A percentile compares a stretch with the other conserved stretches of the same genome.
These are phyloP conservation scores for Parus major DNA, from an alignment of 2,113 vertebrate species.

Conservation along the genomic window DNA sequence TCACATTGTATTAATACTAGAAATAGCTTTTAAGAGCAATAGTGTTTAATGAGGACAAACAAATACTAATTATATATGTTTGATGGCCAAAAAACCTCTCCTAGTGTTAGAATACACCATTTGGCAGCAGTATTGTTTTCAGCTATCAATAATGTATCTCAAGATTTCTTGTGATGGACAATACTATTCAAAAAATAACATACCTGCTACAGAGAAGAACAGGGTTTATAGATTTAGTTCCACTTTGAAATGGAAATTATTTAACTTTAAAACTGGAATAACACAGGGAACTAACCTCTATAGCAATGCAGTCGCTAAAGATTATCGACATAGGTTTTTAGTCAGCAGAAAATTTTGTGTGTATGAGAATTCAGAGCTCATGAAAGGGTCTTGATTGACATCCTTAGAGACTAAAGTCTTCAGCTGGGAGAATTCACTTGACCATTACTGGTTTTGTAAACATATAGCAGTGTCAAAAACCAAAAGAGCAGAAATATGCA, in stretches of 20 bases:
- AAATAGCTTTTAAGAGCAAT: neutral
- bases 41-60: neutral
- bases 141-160: neutral
- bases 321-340: neutral
- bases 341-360: neutral
- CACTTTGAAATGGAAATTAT: neutral
- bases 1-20: neutral
- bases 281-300: neutral
- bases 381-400: neutral
- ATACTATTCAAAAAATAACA: neutral
- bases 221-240: neutral
- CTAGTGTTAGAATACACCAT: neutral
- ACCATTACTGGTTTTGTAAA: neutral
- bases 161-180: neutral
- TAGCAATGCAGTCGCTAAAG: neutral
- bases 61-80: neutral
- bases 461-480: neutral
- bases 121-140: neutral
- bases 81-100: neutral
- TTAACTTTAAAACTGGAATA: neutral
- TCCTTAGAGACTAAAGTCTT: neutral
- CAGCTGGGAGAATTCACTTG: neutral
- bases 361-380: neutral
- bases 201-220: neutral
- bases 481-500: neutral